Evolutionary conservation across 2,113 vertebrate genomes (phyloP).

Genomic region (Atractosteus spatula): DNA sequence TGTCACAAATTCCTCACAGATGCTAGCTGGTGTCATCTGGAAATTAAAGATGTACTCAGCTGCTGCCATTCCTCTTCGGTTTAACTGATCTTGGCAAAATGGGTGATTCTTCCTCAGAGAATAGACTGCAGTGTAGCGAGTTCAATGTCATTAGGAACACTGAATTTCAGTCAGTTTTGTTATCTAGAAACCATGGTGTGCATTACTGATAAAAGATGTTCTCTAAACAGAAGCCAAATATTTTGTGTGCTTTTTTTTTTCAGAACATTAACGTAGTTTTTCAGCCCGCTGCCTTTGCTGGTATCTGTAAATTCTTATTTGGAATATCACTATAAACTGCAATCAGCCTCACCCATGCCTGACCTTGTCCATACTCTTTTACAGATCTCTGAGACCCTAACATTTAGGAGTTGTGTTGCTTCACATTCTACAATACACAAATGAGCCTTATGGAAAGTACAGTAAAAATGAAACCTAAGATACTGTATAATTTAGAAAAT

Average conservation of each 20-base stretch:
- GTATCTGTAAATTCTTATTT: too few relatives aligned
- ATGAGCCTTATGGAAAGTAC: too few relatives aligned
- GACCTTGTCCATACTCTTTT: too few relatives aligned
- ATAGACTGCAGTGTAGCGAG: neutral
- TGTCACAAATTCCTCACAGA: neutral
- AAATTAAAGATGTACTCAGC: neutral
- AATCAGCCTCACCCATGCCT: too few relatives aligned
- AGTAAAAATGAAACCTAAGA: too few relatives aligned
- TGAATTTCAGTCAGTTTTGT: constrained; percentile 21
- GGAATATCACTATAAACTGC: too few relatives aligned
- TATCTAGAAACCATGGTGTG: constrained; percentile 19
- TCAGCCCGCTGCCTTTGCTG: too few relatives aligned
- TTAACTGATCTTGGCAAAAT: neutral
- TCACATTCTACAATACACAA: too few relatives aligned
- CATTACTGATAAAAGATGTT: constrained; percentile 15
- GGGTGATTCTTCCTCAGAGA: neutral
- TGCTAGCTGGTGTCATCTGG: neutral
- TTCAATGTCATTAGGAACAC: constrained; percentile 19
- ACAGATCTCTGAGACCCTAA: too few relatives aligned
- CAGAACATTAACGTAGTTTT: too few relatives aligned
- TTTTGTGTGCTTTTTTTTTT: neutral
- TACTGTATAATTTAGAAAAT: too few relatives aligned
- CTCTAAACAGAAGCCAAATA: neutral
- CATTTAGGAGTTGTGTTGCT: too few relatives aligned
- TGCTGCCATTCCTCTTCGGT: neutral